A percentile compares a stretch with the other conserved stretches of the same genome.
Evolutionary conservation across 2,888 invertebrate genomes (phyloP).

Genomic region (Alloplasta piceator): DNA sequence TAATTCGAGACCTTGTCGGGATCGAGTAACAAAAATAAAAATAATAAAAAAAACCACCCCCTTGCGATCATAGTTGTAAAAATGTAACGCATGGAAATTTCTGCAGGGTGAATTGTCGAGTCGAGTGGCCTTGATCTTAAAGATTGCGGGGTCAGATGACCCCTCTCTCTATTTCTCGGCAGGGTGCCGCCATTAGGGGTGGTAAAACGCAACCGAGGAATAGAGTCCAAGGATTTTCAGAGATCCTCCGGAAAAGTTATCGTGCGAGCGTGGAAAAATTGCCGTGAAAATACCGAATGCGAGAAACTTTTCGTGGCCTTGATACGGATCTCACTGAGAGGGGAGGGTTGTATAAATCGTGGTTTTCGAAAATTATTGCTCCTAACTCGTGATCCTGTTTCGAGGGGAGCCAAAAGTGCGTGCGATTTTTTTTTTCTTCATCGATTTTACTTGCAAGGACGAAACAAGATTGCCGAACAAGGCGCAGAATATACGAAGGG

Average conservation of each 20-base stretch:
- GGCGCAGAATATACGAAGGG: constrained; percentile 54
- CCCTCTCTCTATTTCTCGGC: constrained; percentile 18
- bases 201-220: constrained; percentile 16
- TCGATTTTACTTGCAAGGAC: constrained; percentile 77
- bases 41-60: neutral
- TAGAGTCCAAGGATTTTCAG: constrained; percentile 8
- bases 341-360: no score
- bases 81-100: constrained; percentile 11
- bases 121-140: constrained; percentile 53
- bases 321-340: no score
- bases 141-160: constrained; percentile 45
- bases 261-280: no score
- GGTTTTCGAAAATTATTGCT: no score
- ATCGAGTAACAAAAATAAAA: neutral
- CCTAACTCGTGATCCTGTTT: no score
- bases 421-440: constrained; percentile 67
- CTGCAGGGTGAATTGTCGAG: neutral
- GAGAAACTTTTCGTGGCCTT: no score
- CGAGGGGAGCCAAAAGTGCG: no score
- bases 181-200: constrained; percentile 36
- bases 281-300: no score
- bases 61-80: neutral
- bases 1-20: constrained; percentile 26
- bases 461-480: constrained; percentile 71
- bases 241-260: no score